Evolutionary conservation across 1,140 invertebrate genomes (phyloP).

Genomic region (Zeugodacus cucurbitae): DNA sequence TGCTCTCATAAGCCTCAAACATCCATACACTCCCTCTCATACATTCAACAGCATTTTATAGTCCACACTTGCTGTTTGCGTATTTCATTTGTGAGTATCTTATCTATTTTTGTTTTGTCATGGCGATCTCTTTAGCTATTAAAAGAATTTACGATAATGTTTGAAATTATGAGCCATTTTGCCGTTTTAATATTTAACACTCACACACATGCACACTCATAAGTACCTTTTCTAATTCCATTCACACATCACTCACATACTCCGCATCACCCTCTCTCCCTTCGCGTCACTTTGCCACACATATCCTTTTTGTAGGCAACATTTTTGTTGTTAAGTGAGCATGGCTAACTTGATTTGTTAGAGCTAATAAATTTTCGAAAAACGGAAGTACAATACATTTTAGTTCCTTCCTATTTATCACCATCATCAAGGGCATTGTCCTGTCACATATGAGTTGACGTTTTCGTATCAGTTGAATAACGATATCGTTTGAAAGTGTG

Average conservation of each 20-base stretch:
- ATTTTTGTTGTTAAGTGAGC: slow-evolving; percentile 59
- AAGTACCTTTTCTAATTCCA: not conserved
- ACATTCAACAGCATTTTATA: no score
- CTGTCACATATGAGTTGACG: slow-evolving; percentile 7
- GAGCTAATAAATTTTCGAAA: slow-evolving; percentile 57
- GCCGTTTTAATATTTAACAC: slow-evolving; percentile 46
- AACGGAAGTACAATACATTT: slow-evolving; percentile 50
- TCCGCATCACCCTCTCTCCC: not conserved
- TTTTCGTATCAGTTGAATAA: not conserved
- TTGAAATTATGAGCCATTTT: slow-evolving; percentile 61
- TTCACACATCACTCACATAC: not conserved
- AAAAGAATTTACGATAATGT: slow-evolving; percentile 63
- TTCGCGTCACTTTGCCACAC: not conserved
- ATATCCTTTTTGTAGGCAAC: not conserved
- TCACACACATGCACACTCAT: not conserved
- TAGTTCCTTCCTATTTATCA: slow-evolving; percentile 37
- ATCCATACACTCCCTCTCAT: not conserved
- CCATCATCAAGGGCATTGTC: not conserved
- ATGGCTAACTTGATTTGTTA: slow-evolving; percentile 62
- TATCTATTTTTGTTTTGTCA: slow-evolving; percentile 55
- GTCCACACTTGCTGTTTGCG: slow-evolving; percentile 45
- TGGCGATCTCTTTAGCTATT: slow-evolving; percentile 50
- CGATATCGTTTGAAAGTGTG: not conserved
- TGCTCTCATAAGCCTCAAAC: not conserved
- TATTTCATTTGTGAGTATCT: slow-evolving; percentile 41